Evolutionary conservation across 2,888 invertebrate genomes (phyloP).

Genomic region (Chrysopilus asiliformis): DNA sequence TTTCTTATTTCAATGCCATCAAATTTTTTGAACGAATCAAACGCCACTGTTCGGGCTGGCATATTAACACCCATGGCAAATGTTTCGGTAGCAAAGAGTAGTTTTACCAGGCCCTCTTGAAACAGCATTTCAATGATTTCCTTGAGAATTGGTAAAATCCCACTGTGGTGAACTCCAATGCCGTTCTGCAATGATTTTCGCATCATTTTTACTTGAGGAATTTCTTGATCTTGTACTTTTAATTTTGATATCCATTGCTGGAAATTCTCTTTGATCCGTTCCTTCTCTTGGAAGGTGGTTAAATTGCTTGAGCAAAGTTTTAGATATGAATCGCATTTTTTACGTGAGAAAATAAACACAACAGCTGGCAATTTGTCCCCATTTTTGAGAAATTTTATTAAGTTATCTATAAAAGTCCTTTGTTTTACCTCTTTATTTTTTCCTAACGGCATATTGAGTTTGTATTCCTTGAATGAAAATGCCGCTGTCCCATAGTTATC

Average conservation of each 20-base stretch:
- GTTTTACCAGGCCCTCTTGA: conserved; percentile 76
- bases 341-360: conserved; percentile 78
- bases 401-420: conserved; percentile 15
- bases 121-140: conserved; percentile 98
- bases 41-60: conserved; percentile 96
- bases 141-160: conserved; percentile 94
- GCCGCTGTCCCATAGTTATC: conserved; percentile 63
- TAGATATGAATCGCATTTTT: conserved; percentile 45
- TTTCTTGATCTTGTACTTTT: conserved; percentile 70
- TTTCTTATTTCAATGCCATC: conserved; percentile 71
- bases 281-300: conserved; percentile 73
- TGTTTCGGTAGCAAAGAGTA: conserved; percentile 97
- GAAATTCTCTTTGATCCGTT: conserved; percentile 73
- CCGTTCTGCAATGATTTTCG: conserved; percentile 63
- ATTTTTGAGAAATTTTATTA: conserved; percentile 69
- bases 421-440: conserved; percentile 13
- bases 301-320: conserved; percentile 56
- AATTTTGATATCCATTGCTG: conserved; percentile 65
- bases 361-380: conserved; percentile 84
- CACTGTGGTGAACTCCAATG: conserved; percentile 96
- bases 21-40: conserved; percentile 82
- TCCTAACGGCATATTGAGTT: conserved; percentile 38
- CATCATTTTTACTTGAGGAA: conserved; percentile 75
- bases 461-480: conserved; percentile 50
- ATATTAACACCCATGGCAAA: conserved; percentile 99